Percentiles rank a stretch among this genome's conserved stretches.
These are phyloP conservation scores for Agrypnia vestita DNA, from an alignment of 1,140 invertebrate species.

Conservation along the genomic window DNA sequence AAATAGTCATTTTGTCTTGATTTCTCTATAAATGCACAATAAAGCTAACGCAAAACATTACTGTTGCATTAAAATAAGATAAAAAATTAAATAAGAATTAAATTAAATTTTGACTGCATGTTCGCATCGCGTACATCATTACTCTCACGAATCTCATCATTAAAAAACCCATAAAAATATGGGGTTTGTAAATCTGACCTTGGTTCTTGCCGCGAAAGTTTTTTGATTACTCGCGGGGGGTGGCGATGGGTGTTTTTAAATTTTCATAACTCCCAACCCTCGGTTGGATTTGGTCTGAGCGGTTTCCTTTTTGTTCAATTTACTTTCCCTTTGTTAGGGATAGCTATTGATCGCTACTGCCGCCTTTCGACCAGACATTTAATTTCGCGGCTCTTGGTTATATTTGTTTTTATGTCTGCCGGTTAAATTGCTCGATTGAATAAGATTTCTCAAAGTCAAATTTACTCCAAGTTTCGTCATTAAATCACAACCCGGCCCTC, in stretches of 20 bases:
- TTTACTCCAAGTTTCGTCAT: constrained; percentile 10
- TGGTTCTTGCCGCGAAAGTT: not conserved
- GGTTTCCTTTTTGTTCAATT: not conserved
- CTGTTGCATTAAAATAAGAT: too few relatives aligned
- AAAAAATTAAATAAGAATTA: too few relatives aligned
- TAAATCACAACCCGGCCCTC: constrained; percentile 11
- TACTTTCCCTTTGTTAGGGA: not conserved
- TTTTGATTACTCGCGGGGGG: constrained; percentile 2
- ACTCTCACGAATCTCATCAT: too few relatives aligned
- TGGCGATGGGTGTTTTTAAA: constrained; percentile 20
- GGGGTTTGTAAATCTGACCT: not conserved
- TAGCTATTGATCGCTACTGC: not conserved
- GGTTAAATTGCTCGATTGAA: constrained; percentile 2
- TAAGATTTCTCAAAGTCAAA: constrained; percentile 19
- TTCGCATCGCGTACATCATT: too few relatives aligned
- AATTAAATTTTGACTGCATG: too few relatives aligned
- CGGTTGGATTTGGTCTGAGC: not conserved
- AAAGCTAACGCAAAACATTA: too few relatives aligned
- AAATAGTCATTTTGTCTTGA: too few relatives aligned
- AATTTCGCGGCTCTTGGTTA: not conserved
- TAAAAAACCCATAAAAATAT: too few relatives aligned
- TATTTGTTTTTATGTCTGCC: constrained; percentile 19
- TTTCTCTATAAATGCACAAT: too few relatives aligned
- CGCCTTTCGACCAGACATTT: not conserved
- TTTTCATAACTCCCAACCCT: constrained; percentile 1